A percentile compares a stretch with the other conserved stretches of the same genome.
phyloP scores from a whole-genome alignment of 2,888 invertebrate genomes.

The Corythucha ciliata region DNA sequence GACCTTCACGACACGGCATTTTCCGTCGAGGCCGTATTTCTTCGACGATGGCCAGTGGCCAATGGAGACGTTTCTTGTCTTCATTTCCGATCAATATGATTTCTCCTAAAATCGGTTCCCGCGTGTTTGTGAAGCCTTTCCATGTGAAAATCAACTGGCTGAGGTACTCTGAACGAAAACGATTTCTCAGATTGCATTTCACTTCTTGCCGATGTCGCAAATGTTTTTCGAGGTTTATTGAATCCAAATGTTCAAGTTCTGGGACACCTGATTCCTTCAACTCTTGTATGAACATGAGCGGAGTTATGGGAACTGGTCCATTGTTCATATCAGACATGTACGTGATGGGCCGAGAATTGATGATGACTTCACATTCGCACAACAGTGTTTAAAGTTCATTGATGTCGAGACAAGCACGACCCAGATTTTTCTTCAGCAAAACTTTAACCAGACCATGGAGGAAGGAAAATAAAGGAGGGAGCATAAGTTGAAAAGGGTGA shows the following conservation, averaged over 20 bases:
- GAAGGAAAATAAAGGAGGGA: no score
- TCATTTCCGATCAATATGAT: constrained; percentile 20
- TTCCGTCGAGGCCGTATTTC: constrained; percentile 5
- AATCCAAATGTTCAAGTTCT: constrained; percentile 17
- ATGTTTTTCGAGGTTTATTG: constrained; percentile 7
- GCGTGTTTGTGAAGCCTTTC: neutral
- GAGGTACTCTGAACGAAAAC: constrained; percentile 12
- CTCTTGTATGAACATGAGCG: constrained; percentile 34
- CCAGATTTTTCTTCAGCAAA: constrained; percentile 19
- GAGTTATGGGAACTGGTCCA: constrained; percentile 33
- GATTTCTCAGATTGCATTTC: constrained; percentile 7
- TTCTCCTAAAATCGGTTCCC: constrained; percentile 6
- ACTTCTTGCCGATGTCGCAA: constrained; percentile 10
- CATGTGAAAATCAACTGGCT: neutral
- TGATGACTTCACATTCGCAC: constrained; percentile 25
- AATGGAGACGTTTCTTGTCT: constrained; percentile 8
- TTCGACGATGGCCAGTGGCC: constrained; percentile 23
- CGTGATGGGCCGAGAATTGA: constrained; percentile 18
- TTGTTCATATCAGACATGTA: constrained; percentile 15
- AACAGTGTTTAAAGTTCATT: constrained; percentile 25
- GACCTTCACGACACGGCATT: constrained; percentile 7
- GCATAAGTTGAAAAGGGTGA: no score
- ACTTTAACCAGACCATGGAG: constrained; percentile 21
- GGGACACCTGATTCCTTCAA: constrained; percentile 11
- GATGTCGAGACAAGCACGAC: constrained; percentile 16